phyloP scores from a whole-genome alignment of 1,140 invertebrate genomes.

The Muscidifurax raptorellus region DNA sequence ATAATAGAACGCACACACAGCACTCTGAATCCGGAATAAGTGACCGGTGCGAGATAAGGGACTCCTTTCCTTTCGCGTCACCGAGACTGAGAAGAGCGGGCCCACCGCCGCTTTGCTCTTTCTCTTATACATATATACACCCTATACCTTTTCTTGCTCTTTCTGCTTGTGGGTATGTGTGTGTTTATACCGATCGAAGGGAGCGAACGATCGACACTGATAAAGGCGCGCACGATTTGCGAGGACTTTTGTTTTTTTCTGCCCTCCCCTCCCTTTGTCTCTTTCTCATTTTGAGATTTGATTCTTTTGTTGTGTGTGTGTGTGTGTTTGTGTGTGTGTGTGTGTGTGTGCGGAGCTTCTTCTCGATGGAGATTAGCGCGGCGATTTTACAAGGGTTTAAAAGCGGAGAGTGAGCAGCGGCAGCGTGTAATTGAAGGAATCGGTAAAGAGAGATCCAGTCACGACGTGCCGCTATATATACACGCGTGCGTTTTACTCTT shows the following conservation, averaged over 20 bases:
- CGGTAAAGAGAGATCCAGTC: conserved; percentile 26
- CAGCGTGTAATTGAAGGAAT: conserved; percentile 37
- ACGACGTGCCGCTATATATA: background rate
- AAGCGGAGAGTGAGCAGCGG: conserved; percentile 7
- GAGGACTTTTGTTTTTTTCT: conserved; percentile 49
- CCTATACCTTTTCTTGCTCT: background rate
- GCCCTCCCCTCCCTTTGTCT: background rate
- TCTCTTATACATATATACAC: background rate
- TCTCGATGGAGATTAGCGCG: conserved; percentile 45
- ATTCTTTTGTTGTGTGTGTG: conserved; percentile 37
- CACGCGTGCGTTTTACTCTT: conserved; percentile 17
- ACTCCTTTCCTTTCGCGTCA: background rate
- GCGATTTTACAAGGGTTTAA: conserved; percentile 29
- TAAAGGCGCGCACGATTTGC: conserved; percentile 62
- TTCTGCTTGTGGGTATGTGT: too few relatives aligned
- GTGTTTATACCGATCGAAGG: background rate
- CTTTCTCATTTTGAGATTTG: conserved; percentile 38
- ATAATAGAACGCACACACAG: background rate
- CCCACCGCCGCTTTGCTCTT: background rate
- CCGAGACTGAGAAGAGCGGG: background rate
- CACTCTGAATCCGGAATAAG: background rate
- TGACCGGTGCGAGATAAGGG: background rate
- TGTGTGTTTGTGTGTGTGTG: background rate
- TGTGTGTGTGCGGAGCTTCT: conserved; percentile 31
- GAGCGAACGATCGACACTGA: conserved; percentile 69